phyloP scores from a whole-genome alignment of 2,888 invertebrate genomes.

The Melinaea marsaeus region DNA sequence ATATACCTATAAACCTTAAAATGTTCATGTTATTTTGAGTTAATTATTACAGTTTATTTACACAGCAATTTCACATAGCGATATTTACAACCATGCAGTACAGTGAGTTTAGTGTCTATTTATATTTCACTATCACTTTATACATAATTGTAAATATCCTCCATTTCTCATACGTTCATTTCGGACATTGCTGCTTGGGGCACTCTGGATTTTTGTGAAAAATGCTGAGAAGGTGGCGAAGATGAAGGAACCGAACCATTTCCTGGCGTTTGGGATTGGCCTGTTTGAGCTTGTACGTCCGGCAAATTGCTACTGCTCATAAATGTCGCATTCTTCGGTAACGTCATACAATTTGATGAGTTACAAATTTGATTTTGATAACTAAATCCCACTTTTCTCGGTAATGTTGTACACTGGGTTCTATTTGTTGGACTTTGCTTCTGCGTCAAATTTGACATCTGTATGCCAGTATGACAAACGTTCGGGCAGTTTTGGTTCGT shows the following conservation, averaged over 20 bases:
- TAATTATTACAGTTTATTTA: slow-evolving; percentile 47
- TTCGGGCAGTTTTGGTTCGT: slow-evolving; percentile 72
- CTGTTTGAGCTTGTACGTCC: slow-evolving; percentile 72
- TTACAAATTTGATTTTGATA: slow-evolving; percentile 72
- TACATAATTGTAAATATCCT: slow-evolving; percentile 78
- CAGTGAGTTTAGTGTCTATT: slow-evolving; percentile 48
- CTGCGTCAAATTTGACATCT: slow-evolving; percentile 71
- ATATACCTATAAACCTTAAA: slow-evolving; percentile 43
- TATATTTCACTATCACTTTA: slow-evolving; percentile 58
- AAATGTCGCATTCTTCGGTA: slow-evolving; percentile 79
- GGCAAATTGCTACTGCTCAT: slow-evolving; percentile 69
- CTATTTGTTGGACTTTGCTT: slow-evolving; percentile 67
- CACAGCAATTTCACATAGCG: slow-evolving; percentile 44
- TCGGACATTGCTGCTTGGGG: slow-evolving; percentile 91
- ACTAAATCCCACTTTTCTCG: slow-evolving; percentile 71
- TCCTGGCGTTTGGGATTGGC: slow-evolving; percentile 63
- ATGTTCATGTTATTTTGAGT: slow-evolving; percentile 46
- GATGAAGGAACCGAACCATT: slow-evolving; percentile 63
- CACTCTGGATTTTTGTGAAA: slow-evolving; percentile 77
- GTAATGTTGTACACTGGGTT: slow-evolving; percentile 70
- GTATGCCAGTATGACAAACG: slow-evolving; percentile 79
- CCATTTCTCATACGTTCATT: slow-evolving; percentile 90
- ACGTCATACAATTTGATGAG: slow-evolving; percentile 76
- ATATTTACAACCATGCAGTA: slow-evolving; percentile 73
- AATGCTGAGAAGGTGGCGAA: slow-evolving; percentile 68